Evolutionary conservation across 2,113 vertebrate species (phyloP).

Genomic region (Capricornis sumatraensis): DNA sequence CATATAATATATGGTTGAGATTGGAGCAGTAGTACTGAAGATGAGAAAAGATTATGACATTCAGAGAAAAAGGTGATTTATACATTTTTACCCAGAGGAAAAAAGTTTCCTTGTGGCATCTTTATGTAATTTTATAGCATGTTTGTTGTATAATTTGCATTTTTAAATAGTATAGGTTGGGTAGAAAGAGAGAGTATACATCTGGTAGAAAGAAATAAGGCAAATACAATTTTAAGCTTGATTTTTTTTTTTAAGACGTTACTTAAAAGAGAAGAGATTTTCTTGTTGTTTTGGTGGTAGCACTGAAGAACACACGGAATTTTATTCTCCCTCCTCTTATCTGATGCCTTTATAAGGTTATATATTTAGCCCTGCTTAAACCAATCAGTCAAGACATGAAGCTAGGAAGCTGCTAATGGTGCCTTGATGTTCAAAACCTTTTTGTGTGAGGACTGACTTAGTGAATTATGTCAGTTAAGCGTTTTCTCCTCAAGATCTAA

Average conservation of each 20-base stretch:
- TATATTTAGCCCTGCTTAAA: constrained; percentile 57
- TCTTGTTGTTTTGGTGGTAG: not conserved
- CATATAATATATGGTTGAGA: not conserved
- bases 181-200: not conserved
- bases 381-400: constrained; percentile 66
- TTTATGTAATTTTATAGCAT: not conserved
- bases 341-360: constrained; percentile 8
- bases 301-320: not conserved
- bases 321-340: not conserved
- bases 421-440: constrained; percentile 80
- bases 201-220: not conserved
- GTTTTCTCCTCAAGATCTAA: constrained; percentile 82
- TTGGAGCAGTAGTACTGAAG: not conserved
- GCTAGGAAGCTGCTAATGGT: constrained; percentile 73
- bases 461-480: constrained; percentile 81
- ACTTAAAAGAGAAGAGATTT: not conserved
- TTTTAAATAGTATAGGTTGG: not conserved
- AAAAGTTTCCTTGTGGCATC: not conserved
- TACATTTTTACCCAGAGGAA: not conserved
- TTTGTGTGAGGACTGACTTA: constrained; percentile 78
- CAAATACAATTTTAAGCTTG: not conserved
- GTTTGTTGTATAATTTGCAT: not conserved
- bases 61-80: not conserved
- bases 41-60: not conserved
- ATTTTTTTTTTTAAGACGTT: not conserved